These are phyloP conservation scores for Drosophila paramelanica DNA, from an alignment of 2,888 invertebrate genomes.

Conservation along the genomic window DNA sequence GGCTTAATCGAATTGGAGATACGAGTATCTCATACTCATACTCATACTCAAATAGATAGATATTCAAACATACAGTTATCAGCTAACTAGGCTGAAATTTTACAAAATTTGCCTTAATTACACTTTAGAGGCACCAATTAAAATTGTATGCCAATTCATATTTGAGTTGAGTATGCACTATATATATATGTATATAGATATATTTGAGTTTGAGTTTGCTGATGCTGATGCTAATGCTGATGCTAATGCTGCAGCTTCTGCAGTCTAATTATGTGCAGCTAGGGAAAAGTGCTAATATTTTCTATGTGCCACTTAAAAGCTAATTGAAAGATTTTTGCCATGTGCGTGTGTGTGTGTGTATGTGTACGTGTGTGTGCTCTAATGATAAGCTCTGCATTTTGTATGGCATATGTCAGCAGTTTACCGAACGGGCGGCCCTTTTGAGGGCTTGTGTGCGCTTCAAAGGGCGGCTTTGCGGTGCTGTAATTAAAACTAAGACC, in stretches of 20 bases:
- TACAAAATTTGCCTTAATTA: slow-evolving; percentile 48
- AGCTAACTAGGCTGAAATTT: slow-evolving; percentile 29
- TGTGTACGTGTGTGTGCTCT: slow-evolving; percentile 11
- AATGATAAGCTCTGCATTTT: slow-evolving; percentile 41
- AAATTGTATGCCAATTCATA: slow-evolving; percentile 43
- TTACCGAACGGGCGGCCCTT: slow-evolving; percentile 28
- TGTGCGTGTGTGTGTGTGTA: slow-evolving; percentile 8
- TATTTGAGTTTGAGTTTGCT: slow-evolving; percentile 22
- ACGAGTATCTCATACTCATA: slow-evolving; percentile 4
- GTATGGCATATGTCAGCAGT: slow-evolving; percentile 37
- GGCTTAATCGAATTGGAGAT: slow-evolving; percentile 24
- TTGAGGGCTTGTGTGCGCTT: slow-evolving; percentile 39
- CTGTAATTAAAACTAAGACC: slow-evolving; percentile 16
- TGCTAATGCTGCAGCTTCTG: slow-evolving; percentile 2
- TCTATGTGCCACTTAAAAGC: slow-evolving; percentile 63
- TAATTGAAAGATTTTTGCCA: slow-evolving; percentile 61
- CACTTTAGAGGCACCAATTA: slow-evolving; percentile 48
- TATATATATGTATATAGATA: not conserved
- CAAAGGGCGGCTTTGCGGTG: slow-evolving; percentile 2
- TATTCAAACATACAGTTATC: slow-evolving; percentile 22
- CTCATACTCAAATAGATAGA: not conserved
- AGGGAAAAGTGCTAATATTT: slow-evolving; percentile 65
- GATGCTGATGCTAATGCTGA: slow-evolving; percentile 13
- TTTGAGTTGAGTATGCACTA: slow-evolving; percentile 23
- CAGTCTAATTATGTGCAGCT: slow-evolving; percentile 24